Percentiles rank a stretch among this genome's conserved stretches.
phyloP scores from a whole-genome alignment of 2,888 invertebrate species.

The Argyresthia goedartella region DNA sequence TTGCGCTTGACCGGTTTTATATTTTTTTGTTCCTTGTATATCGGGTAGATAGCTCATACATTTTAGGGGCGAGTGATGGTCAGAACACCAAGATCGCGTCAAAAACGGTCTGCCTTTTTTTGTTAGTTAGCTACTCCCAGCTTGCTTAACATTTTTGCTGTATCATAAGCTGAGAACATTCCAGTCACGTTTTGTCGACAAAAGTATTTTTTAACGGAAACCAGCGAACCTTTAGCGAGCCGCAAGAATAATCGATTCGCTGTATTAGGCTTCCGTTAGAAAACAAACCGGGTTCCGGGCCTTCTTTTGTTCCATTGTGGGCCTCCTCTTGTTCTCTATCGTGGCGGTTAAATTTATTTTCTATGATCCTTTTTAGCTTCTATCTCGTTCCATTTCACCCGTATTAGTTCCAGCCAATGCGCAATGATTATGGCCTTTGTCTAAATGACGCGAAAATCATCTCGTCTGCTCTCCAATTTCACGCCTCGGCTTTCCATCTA shows the following conservation, averaged over 20 bases:
- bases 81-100: no score
- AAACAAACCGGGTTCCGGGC: slow-evolving; percentile 51
- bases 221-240: slow-evolving; percentile 28
- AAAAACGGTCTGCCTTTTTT: no score
- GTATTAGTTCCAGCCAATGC: slow-evolving; percentile 68
- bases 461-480: slow-evolving; percentile 57
- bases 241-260: slow-evolving; percentile 58
- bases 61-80: no score
- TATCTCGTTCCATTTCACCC: slow-evolving; percentile 66
- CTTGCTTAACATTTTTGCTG: not conserved
- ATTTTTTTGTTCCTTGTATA: no score
- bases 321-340: slow-evolving; percentile 61
- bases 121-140: not conserved
- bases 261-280: slow-evolving; percentile 59
- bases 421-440: slow-evolving; percentile 68
- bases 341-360: slow-evolving; percentile 65
- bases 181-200: not conserved
- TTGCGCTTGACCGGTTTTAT: no score
- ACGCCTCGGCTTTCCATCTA: slow-evolving; percentile 47
- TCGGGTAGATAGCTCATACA: no score
- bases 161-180: no score
- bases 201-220: slow-evolving; percentile 34
- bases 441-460: slow-evolving; percentile 67
- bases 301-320: slow-evolving; percentile 62
- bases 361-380: slow-evolving; percentile 61